Conservation (phyloP, 2,113 vertebrate genomes). For the Origma solitaria region DNA sequence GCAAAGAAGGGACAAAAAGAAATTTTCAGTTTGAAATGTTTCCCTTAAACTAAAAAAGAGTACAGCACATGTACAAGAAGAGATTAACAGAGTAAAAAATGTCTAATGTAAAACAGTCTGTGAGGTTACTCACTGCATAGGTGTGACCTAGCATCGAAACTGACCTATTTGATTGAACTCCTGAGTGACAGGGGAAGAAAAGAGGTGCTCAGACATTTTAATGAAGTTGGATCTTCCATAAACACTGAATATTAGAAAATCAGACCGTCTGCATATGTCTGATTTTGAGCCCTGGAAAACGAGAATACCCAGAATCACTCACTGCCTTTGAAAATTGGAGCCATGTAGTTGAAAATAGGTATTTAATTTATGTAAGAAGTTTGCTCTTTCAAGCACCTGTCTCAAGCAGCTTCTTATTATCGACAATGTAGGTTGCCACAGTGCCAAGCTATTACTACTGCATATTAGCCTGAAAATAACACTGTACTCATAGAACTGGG, state of each 20-base stretch:
- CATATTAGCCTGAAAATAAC: constrained; percentile 24
- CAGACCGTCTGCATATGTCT: background rate
- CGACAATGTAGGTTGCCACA: background rate
- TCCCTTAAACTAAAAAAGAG: background rate
- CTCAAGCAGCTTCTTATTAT: constrained; percentile 34
- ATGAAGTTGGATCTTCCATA: background rate
- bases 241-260: constrained; percentile 32
- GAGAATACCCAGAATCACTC: background rate
- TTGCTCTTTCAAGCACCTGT: constrained; percentile 34
- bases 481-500: background rate
- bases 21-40: background rate
- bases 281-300: background rate
- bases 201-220: background rate
- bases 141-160: background rate
- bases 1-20: background rate
- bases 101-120: background rate
- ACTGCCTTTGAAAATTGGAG: background rate
- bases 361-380: constrained; percentile 6
- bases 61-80: background rate
- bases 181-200: background rate
- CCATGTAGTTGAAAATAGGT: background rate
- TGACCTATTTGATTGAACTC: constrained; percentile 1
- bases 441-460: constrained; percentile 12
- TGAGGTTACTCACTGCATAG: background rate
- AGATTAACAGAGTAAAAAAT: background rate